Conservation (phyloP, 2,113 vertebrate species). For the Xenopus borealis region DNA sequence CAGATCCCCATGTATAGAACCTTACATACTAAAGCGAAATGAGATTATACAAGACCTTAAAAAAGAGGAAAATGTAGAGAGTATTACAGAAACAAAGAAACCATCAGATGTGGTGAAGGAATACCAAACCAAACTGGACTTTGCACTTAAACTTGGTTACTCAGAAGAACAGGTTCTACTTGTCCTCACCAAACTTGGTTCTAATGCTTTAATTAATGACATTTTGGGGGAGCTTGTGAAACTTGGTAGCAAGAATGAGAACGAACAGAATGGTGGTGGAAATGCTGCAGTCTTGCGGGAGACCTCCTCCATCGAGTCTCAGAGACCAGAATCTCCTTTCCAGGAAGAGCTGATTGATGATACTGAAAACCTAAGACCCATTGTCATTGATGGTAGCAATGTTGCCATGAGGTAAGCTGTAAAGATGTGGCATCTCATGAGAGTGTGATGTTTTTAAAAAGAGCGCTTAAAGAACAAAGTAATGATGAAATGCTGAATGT, state of each 20-base stretch:
- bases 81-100: constrained; percentile 66
- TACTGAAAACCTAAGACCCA: constrained; percentile 87
- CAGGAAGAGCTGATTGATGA: constrained; percentile 73
- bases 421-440: neutral
- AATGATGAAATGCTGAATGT: neutral
- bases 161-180: constrained; percentile 89
- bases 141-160: constrained; percentile 95
- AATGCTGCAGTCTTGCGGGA: constrained; percentile 64
- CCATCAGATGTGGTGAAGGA: constrained; percentile 69
- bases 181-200: constrained; percentile 91
- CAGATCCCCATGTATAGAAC: constrained; percentile 82
- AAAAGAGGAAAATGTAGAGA: constrained; percentile 62
- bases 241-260: constrained; percentile 86
- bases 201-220: constrained; percentile 93
- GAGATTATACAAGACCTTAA: constrained; percentile 72
- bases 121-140: constrained; percentile 95
- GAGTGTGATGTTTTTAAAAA: neutral
- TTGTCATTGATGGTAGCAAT: constrained; percentile 95
- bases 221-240: constrained; percentile 96
- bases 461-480: too few relatives aligned
- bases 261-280: constrained; percentile 66
- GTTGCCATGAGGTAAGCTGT: constrained; percentile 93
- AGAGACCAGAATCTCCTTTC: constrained; percentile 81
- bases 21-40: constrained; percentile 73
- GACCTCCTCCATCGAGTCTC: constrained; percentile 72